Base-by-base conservation (phyloP, 64 coral and sea anemone genomes). In the Anthopleura sola region DNA sequence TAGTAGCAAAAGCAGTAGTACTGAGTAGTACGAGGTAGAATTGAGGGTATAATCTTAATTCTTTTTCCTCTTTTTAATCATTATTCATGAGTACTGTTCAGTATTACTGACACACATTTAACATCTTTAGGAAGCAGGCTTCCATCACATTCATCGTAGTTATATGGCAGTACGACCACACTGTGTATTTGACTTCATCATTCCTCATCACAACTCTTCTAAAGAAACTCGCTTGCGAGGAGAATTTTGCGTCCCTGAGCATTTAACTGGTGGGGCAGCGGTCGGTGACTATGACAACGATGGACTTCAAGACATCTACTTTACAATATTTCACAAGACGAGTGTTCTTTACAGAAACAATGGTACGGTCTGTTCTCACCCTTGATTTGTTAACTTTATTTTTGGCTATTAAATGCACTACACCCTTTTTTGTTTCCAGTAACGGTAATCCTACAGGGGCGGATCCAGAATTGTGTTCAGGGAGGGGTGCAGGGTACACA, bases 271-370 rank as follows among this genome's bases (percentile, higher is more conserved):
- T 1, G 95, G 95, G 57, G 95, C 95, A 60, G 95, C 95, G 5
- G 95, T 97, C 26, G 95, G 91, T 0, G 95, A 97, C 68, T 97
- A 97, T 76, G 86, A 97, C 82, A 92, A 87, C 17, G 95, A 97
- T 51, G 95, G 95, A 19, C 40, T 93, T 32, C 87, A 97, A n/a
- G 95, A 97, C 49, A 97, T 97, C 39, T 97, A 87, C 57, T 97
- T 97, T 80, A 90, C 95, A 53, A 2, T 93, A 11, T 97, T 91
- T 36, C 16, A 57, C 53, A 84, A 60, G 51, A 92, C 46, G 10
- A 97, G 95, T 75, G 85, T 90, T 23, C 71, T 97, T 6, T 97
- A 97, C 46, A 84, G 53, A 78, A 97, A 97, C 37, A 97, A 97
- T 53, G 95, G 95, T 93, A 74, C 13, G 88, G 56, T 36, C 28